Percentiles rank a stretch among this genome's conserved stretches.
Evolutionary conservation across 92 coral and sea anemone genomes (phyloP).

Genomic region (Heliopora coerulea): DNA sequence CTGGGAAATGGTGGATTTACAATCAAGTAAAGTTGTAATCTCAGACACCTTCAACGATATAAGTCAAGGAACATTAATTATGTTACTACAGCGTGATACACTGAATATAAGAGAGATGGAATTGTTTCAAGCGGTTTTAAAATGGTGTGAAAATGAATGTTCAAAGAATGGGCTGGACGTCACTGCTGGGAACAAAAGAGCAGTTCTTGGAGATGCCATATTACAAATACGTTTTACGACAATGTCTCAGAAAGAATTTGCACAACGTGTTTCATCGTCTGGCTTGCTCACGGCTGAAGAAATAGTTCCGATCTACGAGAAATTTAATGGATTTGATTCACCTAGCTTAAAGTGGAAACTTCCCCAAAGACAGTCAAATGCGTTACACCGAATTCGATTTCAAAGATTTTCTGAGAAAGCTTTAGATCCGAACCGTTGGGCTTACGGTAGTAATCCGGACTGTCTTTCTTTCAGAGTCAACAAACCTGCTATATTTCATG

Average conservation of each 20-base stretch:
- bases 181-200: slow-evolving; percentile 50
- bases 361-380: background rate
- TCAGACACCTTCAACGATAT: slow-evolving; percentile 51
- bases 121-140: slow-evolving; percentile 58
- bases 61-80: slow-evolving; percentile 32
- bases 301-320: slow-evolving; percentile 21
- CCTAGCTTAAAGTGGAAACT: background rate
- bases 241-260: slow-evolving; percentile 54
- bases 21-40: slow-evolving; percentile 47
- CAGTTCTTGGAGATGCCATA: slow-evolving; percentile 50
- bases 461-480: slow-evolving; percentile 59
- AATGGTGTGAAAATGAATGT: slow-evolving; percentile 50
- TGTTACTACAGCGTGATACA: slow-evolving; percentile 45
- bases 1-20: slow-evolving; percentile 56
- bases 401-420: too few species aligned
- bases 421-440: slow-evolving; percentile 1
- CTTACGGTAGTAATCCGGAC: slow-evolving; percentile 39
- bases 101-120: slow-evolving; percentile 47
- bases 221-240: slow-evolving; percentile 41
- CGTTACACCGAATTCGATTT: background rate
- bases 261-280: slow-evolving; percentile 31
- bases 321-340: slow-evolving; percentile 26
- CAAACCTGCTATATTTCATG: slow-evolving; percentile 41
- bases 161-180: slow-evolving; percentile 23
- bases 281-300: slow-evolving; percentile 50